Percentiles rank a stretch among this genome's conserved stretches.
phyloP scores from a whole-genome alignment of 1,140 invertebrate species.

The Marisa cornuarietis region DNA sequence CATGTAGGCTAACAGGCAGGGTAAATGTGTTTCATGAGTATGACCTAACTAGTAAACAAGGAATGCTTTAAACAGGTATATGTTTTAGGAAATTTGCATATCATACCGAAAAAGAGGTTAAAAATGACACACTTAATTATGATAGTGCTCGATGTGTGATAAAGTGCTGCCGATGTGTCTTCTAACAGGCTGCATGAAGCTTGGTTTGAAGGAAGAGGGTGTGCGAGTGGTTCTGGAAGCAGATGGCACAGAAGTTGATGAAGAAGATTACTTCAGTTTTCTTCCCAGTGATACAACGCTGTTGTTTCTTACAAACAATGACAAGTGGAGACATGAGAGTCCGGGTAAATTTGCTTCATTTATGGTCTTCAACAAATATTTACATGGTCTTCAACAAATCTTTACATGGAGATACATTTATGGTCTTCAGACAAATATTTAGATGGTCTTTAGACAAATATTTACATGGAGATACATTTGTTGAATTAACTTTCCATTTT shows the following conservation, averaged over 20 bases:
- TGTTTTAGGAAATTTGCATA: not conserved
- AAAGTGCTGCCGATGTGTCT: slow-evolving; percentile 2
- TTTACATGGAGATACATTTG: too few species aligned
- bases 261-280: slow-evolving; percentile 91
- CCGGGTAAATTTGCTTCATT: slow-evolving; percentile 4
- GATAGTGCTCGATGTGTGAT: not conserved
- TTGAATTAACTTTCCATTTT: too few species aligned
- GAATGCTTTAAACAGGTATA: too few species aligned
- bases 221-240: slow-evolving; percentile 84
- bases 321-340: slow-evolving; percentile 24
- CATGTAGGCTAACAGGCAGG: too few species aligned
- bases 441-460: too few species aligned
- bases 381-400: too few species aligned
- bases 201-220: slow-evolving; percentile 31
- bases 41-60: too few species aligned
- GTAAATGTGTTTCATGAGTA: too few species aligned
- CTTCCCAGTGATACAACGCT: slow-evolving; percentile 90
- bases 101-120: not conserved
- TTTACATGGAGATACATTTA: too few species aligned
- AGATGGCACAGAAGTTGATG: slow-evolving; percentile 94
- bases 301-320: slow-evolving; percentile 77
- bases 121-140: not conserved
- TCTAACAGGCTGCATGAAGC: slow-evolving; percentile 46
- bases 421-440: too few species aligned
- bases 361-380: too few species aligned